A percentile compares a stretch with the other conserved stretches of the same genome.
phyloP scores from a whole-genome alignment of 2,113 vertebrate species.

The Petroica traversi region DNA sequence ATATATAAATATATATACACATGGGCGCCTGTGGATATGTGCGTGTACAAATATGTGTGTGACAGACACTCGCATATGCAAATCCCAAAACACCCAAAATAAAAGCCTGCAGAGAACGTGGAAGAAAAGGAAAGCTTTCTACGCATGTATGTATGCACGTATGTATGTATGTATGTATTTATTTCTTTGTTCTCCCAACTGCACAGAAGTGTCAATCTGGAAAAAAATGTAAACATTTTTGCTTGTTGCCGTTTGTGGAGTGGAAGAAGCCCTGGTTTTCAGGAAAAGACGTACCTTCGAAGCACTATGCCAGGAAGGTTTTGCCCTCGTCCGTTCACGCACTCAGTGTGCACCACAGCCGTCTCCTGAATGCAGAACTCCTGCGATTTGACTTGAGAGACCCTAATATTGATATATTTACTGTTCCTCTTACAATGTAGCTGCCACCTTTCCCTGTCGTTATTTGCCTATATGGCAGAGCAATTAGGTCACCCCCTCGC shows the following conservation, averaged over 20 bases:
- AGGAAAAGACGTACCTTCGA: not conserved
- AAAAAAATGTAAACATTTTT: not conserved
- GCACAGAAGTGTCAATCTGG: not conserved
- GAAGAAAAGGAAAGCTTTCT: not conserved
- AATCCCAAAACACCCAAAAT: not conserved
- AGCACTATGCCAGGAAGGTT: not conserved
- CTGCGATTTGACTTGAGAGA: slow-evolving; percentile 11
- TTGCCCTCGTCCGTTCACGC: not conserved
- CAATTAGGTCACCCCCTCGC: slow-evolving; percentile 54
- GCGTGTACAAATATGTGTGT: not conserved
- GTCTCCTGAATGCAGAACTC: not conserved
- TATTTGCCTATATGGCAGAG: slow-evolving; percentile 67
- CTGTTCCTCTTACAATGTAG: slow-evolving; percentile 53
- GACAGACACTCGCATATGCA: not conserved
- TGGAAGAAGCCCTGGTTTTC: not conserved
- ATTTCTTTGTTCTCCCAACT: not conserved
- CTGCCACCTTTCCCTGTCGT: slow-evolving; percentile 52
- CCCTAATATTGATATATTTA: slow-evolving; percentile 60
- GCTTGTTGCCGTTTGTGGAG: not conserved
- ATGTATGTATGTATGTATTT: not conserved
- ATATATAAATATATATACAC: not conserved
- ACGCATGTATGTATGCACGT: not conserved
- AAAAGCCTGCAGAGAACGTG: not conserved
- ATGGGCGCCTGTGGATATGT: not conserved
- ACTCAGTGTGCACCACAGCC: not conserved